Percentiles rank a stretch among this genome's conserved stretches.
phyloP scores from a whole-genome alignment of 2,888 invertebrate species.

The Drymonia ruficornis region DNA sequence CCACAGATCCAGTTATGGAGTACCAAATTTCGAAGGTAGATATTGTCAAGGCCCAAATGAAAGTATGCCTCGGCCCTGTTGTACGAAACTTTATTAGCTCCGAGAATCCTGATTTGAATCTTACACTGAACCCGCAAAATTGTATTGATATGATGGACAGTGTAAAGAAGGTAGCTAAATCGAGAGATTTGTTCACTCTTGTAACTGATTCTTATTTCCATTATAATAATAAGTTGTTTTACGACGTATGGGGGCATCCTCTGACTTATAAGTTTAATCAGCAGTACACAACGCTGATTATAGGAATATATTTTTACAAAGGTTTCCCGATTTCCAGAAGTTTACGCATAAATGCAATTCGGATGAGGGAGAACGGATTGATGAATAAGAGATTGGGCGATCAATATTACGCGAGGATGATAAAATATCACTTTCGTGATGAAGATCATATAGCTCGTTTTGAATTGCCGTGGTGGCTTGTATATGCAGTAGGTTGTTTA shows the following conservation, averaged over 20 bases:
- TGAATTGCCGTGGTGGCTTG: conserved; percentile 27
- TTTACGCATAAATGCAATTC: conserved; percentile 18
- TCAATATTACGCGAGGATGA: conserved; percentile 5
- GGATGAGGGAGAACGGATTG: conserved; percentile 25
- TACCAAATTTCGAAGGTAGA: conserved; percentile 56
- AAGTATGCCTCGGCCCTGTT: conserved; percentile 42
- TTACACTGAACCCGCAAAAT: not conserved
- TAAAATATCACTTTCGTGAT: conserved; percentile 17
- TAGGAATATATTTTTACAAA: conserved; percentile 26
- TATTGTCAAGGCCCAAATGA: conserved; percentile 35
- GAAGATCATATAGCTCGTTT: conserved; percentile 27
- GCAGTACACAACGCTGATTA: conserved; percentile 13
- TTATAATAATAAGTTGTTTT: conserved; percentile 19
- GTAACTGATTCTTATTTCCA: conserved; percentile 17
- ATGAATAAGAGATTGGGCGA: conserved; percentile 22
- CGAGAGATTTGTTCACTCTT: conserved; percentile 16
- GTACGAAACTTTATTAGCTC: conserved; percentile 9
- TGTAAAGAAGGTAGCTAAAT: conserved; percentile 12
- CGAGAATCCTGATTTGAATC: not conserved
- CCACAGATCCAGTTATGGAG: conserved; percentile 42
- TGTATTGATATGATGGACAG: not conserved
- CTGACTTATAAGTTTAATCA: conserved; percentile 23
- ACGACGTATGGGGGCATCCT: conserved; percentile 28
- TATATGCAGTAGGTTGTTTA: conserved; percentile 23
- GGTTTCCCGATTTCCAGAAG: conserved; percentile 25